Conservation (phyloP, 2,113 vertebrate species). For the Bos taurus region DNA sequence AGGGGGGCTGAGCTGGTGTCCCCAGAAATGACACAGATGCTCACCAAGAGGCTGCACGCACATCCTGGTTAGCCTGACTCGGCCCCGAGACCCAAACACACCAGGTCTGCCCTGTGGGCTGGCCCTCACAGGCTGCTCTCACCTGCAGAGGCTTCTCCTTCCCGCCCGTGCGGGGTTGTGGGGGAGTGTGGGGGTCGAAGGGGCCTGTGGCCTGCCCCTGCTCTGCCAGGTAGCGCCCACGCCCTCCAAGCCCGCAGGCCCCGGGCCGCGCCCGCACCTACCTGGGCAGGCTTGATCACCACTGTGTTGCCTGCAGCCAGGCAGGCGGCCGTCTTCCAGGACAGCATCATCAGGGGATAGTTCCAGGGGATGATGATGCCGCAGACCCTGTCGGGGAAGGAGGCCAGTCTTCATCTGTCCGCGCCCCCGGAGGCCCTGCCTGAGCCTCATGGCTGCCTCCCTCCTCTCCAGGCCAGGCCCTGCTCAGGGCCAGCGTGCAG, state of each 20-base stretch:
- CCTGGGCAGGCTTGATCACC: slow-evolving; percentile 90
- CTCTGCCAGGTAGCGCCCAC: not conserved
- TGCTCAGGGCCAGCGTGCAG: not conserved
- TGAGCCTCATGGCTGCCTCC: rapidly evolving
- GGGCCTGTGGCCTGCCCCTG: not conserved
- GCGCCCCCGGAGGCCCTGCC: rapidly evolving
- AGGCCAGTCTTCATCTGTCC: not conserved
- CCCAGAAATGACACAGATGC: not conserved
- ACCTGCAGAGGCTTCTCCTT: not conserved
- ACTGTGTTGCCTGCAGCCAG: slow-evolving; percentile 89
- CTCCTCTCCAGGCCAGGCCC: not conserved
- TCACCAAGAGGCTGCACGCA: not conserved
- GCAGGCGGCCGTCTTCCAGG: slow-evolving; percentile 90
- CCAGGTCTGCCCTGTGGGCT: rapidly evolving
- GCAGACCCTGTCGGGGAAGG: slow-evolving; percentile 82
- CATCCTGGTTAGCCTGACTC: rapidly evolving
- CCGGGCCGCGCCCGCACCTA: slow-evolving; percentile 28
- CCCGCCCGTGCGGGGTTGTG: rapidly evolving
- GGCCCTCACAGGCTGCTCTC: not conserved
- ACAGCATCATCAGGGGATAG: slow-evolving; percentile 92
- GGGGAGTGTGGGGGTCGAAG: not conserved
- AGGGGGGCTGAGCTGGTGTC: not conserved
- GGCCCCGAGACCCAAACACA: rapidly evolving
- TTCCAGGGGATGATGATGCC: slow-evolving; percentile 92
- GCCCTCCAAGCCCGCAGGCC: not conserved